phyloP scores from a whole-genome alignment of 1,140 invertebrate genomes.

The Panulirus ornatus region DNA sequence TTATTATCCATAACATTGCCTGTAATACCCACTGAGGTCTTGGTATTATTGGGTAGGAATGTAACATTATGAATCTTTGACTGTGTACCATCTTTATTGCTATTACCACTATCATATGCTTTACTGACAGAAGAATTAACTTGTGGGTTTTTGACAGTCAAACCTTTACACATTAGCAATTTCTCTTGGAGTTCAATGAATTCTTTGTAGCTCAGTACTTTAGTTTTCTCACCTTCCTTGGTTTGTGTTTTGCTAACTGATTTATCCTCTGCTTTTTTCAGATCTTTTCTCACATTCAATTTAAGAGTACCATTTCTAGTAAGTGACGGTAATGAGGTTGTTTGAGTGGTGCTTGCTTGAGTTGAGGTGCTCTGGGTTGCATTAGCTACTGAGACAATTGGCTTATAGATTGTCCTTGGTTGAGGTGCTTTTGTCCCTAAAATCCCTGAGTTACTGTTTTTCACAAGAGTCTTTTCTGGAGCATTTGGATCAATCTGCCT shows the following conservation, averaged over 20 bases:
- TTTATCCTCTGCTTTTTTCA: constrained; percentile 1
- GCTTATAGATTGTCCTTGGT: constrained; percentile 66
- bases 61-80: constrained; percentile 16
- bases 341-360: neutral
- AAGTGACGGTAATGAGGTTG: neutral
- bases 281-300: neutral
- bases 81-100: constrained; percentile 4
- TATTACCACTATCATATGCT: neutral
- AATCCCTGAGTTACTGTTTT: constrained; percentile 70
- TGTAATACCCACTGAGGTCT: neutral
- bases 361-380: neutral
- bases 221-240: constrained; percentile 49
- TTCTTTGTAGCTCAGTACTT: constrained; percentile 68
- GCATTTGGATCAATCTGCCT: constrained; percentile 43
- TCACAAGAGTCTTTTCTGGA: constrained; percentile 74
- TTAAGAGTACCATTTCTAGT: constrained; percentile 28
- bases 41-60: neutral
- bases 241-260: constrained; percentile 25
- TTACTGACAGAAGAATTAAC: neutral
- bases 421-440: constrained; percentile 72
- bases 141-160: constrained; percentile 49
- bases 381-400: neutral
- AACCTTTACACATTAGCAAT: constrained; percentile 52
- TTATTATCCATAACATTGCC: neutral
- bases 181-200: constrained; percentile 66